Percentiles rank a stretch among this genome's conserved stretches.
These are phyloP conservation scores for Furcifer pardalis DNA, from an alignment of 2,797 vertebrate genomes.

Conservation along the genomic window DNA sequence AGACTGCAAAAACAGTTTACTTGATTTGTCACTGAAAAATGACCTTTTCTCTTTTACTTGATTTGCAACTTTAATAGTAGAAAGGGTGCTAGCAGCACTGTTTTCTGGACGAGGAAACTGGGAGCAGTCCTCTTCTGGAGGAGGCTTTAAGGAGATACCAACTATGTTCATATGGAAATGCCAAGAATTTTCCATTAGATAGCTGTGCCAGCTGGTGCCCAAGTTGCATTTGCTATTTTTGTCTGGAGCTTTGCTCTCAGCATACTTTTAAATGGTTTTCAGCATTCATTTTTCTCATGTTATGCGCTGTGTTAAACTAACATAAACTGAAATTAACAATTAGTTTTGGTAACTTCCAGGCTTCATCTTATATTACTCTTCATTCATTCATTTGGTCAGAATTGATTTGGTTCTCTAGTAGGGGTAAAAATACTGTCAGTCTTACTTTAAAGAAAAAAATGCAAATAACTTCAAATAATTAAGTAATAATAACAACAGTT, in stretches of 20 bases:
- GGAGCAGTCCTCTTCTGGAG: slow-evolving; percentile 13
- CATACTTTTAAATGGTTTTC: background rate
- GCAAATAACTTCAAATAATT: background rate
- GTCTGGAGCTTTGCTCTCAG: background rate
- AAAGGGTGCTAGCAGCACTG: slow-evolving; percentile 30
- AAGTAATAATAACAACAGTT: background rate
- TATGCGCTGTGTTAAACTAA: background rate
- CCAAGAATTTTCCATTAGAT: slow-evolving; percentile 4
- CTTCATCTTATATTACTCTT: background rate
- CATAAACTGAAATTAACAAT: background rate
- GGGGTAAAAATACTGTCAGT: background rate
- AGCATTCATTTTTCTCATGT: background rate
- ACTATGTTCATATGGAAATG: background rate
- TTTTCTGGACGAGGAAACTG: slow-evolving; percentile 22
- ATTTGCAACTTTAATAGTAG: slow-evolving; percentile 34
- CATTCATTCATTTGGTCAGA: background rate
- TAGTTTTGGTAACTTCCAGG: background rate
- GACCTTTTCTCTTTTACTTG: slow-evolving; percentile 46
- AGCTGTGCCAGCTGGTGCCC: background rate
- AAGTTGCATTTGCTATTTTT: background rate
- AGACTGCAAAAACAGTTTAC: slow-evolving; percentile 41
- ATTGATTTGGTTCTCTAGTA: no score
- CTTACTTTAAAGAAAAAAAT: background rate
- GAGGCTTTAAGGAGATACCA: background rate
- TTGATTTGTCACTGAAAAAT: slow-evolving; percentile 49